These are phyloP conservation scores for Poecilia gillii DNA, from an alignment of 2,797 vertebrate species.

Conservation along the genomic window DNA sequence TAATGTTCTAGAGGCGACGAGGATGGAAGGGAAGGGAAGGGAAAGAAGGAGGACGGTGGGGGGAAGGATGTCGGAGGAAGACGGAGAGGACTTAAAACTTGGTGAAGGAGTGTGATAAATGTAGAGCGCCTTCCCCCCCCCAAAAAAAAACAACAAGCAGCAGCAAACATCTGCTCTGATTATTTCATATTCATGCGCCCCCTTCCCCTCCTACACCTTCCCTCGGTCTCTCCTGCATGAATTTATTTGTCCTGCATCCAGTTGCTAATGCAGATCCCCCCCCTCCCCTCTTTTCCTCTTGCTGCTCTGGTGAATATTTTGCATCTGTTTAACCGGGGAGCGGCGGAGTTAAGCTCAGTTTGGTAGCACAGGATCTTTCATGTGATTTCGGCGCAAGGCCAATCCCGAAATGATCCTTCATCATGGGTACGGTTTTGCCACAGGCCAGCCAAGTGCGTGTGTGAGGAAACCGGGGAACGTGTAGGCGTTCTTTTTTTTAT, in stretches of 20 bases:
- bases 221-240: conserved; percentile 52
- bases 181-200: conserved; percentile 75
- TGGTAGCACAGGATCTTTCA: conserved; percentile 68
- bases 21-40: conserved; percentile 47
- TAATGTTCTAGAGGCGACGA: conserved; percentile 81
- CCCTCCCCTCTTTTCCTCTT: conserved; percentile 7
- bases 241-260: conserved; percentile 69
- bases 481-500: conserved; percentile 51
- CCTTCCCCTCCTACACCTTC: conserved; percentile 42
- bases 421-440: conserved; percentile 51
- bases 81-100: conserved; percentile 70
- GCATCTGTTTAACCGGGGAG: conserved; percentile 61
- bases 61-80: conserved; percentile 18
- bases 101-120: conserved; percentile 83
- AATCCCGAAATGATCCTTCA: conserved; percentile 40
- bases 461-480: conserved; percentile 5
- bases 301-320: conserved; percentile 59
- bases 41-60: neutral
- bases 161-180: conserved; percentile 68
- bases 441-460: conserved; percentile 48
- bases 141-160: conserved; percentile 68
- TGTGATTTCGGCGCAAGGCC: conserved; percentile 54
- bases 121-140: conserved; percentile 61
- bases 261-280: conserved; percentile 68
- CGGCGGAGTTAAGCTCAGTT: conserved; percentile 57